A percentile compares a stretch with the other conserved stretches of the same genome.
Conservation (phyloP, 2,113 vertebrate species). For the Poecile atricapillus region DNA sequence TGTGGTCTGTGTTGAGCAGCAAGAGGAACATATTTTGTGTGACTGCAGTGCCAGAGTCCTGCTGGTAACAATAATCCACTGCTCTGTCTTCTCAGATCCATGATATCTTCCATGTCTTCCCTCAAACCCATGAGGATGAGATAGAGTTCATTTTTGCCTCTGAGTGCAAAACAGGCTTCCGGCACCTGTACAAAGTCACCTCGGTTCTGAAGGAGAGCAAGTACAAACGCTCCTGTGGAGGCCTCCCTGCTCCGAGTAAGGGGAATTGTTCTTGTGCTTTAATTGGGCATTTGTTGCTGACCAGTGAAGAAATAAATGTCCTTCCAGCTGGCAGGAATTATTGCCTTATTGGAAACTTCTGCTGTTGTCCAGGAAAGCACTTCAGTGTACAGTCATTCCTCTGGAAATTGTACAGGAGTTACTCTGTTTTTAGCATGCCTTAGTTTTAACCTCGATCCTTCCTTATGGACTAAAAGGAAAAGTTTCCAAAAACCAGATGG, state of each 20-base stretch:
- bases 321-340: not conserved
- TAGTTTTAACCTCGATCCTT: not conserved
- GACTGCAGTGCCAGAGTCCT: not conserved
- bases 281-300: not conserved
- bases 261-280: not conserved
- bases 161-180: conserved; percentile 82
- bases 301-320: not conserved
- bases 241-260: conserved; percentile 75
- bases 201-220: conserved; percentile 77
- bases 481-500: not conserved
- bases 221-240: conserved; percentile 72
- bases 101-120: conserved; percentile 81
- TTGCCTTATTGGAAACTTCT: not conserved
- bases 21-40: not conserved
- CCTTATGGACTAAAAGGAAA: not conserved
- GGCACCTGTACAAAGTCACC: conserved; percentile 79
- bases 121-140: conserved; percentile 77
- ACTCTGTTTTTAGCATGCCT: not conserved
- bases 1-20: not conserved
- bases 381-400: not conserved
- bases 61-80: not conserved
- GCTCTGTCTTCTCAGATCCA: conserved; percentile 73
- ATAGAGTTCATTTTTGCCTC: conserved; percentile 84
- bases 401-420: not conserved
- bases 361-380: not conserved